These are phyloP conservation scores for Tretioscincus oriximinensis DNA, from an alignment of 2,113 vertebrate species.

Conservation along the genomic window DNA sequence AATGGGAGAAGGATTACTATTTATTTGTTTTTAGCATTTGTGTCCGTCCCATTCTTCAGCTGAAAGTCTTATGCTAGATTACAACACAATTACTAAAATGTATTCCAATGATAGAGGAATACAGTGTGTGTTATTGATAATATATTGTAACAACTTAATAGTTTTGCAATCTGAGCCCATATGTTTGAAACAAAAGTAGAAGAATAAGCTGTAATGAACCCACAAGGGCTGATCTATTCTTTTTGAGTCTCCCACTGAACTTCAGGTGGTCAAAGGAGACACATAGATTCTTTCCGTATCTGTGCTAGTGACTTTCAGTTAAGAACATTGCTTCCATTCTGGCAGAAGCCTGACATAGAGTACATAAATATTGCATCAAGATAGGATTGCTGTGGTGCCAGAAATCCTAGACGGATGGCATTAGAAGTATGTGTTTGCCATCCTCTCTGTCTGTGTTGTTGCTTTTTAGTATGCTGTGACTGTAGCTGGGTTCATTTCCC, in stretches of 20 bases:
- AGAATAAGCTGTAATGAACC: slow-evolving; percentile 32
- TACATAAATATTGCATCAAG: slow-evolving; percentile 63
- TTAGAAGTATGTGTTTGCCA: slow-evolving; percentile 68
- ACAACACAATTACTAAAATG: no score
- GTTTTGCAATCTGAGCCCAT: no score
- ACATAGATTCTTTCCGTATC: slow-evolving; percentile 36
- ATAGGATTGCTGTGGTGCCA: slow-evolving; percentile 74
- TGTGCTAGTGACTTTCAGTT: slow-evolving; percentile 40
- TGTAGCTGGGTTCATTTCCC: slow-evolving; percentile 36
- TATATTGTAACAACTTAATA: not conserved
- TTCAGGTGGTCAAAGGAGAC: slow-evolving; percentile 52
- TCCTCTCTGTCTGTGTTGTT: slow-evolving; percentile 52
- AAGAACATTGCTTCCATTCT: slow-evolving; percentile 64
- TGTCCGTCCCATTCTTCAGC: no score
- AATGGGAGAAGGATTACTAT: no score
- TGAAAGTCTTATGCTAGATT: no score
- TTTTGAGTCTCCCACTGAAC: slow-evolving; percentile 54
- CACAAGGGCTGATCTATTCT: slow-evolving; percentile 39
- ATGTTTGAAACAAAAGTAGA: slow-evolving; percentile 49
- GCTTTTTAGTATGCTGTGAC: slow-evolving; percentile 25
- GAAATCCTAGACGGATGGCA: slow-evolving; percentile 72
- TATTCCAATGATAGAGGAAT: no score
- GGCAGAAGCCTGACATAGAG: slow-evolving; percentile 48
- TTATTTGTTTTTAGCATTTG: no score
- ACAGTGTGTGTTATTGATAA: no score